Evolutionary conservation across 2,888 invertebrate species (phyloP).

Genomic region (Melanostoma scalare): DNA sequence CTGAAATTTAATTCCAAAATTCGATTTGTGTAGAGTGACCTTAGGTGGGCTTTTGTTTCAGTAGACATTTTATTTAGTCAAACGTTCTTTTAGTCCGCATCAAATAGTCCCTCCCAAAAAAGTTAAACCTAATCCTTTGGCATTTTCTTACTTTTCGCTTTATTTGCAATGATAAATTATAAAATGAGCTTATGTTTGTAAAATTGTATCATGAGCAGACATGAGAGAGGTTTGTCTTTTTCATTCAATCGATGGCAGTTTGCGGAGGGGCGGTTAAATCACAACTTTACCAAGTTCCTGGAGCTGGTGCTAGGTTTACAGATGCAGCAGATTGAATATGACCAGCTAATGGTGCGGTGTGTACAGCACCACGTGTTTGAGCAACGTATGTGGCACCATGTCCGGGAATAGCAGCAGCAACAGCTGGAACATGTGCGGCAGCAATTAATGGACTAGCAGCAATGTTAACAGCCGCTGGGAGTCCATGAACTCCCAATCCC

Average conservation of each 20-base stretch:
- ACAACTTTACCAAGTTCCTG: constrained; percentile 75
- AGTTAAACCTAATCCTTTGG: too few relatives aligned
- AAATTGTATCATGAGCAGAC: too few relatives aligned
- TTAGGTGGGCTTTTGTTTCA: too few relatives aligned
- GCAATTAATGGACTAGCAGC: constrained; percentile 70
- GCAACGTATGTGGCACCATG: constrained; percentile 79
- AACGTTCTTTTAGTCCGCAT: too few relatives aligned
- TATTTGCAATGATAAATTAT: too few relatives aligned
- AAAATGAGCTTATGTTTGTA: too few relatives aligned
- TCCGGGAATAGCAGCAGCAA: constrained; percentile 71
- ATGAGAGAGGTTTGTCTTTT: background rate
- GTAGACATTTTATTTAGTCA: too few relatives aligned
- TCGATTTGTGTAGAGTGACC: too few relatives aligned
- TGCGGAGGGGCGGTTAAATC: too few relatives aligned
- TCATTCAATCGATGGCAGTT: constrained; percentile 28
- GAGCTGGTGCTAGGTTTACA: constrained; percentile 79
- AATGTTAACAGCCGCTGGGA: constrained; percentile 60
- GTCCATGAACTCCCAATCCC: constrained; percentile 61
- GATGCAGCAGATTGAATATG: constrained; percentile 79
- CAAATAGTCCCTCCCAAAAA: too few relatives aligned
- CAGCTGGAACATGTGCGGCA: constrained; percentile 73
- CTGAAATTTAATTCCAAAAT: too few relatives aligned
- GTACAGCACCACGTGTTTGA: constrained; percentile 79
- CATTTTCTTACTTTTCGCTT: too few relatives aligned
- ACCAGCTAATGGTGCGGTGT: constrained; percentile 79